A percentile compares a stretch with the other conserved stretches of the same genome.
These are phyloP conservation scores for Ceratitis capitata DNA, from an alignment of 1,140 invertebrate species.

Conservation along the genomic window DNA sequence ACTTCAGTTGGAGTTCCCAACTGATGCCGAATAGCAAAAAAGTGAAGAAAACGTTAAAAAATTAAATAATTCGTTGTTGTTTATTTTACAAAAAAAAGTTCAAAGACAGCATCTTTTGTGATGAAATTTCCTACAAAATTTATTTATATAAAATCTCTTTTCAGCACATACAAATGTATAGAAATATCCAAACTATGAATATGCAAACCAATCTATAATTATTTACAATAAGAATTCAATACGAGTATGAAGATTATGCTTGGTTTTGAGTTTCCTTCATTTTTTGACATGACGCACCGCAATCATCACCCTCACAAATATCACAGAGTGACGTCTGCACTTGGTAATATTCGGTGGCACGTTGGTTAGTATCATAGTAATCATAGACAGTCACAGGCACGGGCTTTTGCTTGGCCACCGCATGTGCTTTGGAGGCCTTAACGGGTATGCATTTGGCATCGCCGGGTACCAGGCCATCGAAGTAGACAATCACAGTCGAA, in stretches of 20 bases:
- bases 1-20: too few species aligned
- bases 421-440: slow-evolving; percentile 83
- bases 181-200: too few species aligned
- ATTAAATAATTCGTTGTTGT: too few species aligned
- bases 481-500: slow-evolving; percentile 83
- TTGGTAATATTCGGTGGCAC: slow-evolving; percentile 79
- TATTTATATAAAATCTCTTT: background rate
- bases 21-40: too few species aligned
- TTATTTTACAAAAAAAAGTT: too few species aligned
- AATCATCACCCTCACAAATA: slow-evolving; percentile 79
- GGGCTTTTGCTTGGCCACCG: slow-evolving; percentile 86
- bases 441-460: slow-evolving; percentile 83
- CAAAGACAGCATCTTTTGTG: too few species aligned
- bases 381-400: slow-evolving; percentile 90
- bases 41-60: too few species aligned
- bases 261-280: background rate
- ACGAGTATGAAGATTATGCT: background rate
- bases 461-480: slow-evolving; percentile 77
- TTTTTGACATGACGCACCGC: slow-evolving; percentile 66
- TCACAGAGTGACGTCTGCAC: slow-evolving; percentile 77
- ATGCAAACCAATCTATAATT: background rate
- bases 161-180: background rate
- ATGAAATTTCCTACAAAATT: background rate
- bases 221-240: background rate
- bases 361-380: slow-evolving; percentile 85